Evolutionary conservation across 2,113 vertebrate species (phyloP), one percentile per base, ranked within the genome.

Genomic region (Maccullochella peelii): DNA sequence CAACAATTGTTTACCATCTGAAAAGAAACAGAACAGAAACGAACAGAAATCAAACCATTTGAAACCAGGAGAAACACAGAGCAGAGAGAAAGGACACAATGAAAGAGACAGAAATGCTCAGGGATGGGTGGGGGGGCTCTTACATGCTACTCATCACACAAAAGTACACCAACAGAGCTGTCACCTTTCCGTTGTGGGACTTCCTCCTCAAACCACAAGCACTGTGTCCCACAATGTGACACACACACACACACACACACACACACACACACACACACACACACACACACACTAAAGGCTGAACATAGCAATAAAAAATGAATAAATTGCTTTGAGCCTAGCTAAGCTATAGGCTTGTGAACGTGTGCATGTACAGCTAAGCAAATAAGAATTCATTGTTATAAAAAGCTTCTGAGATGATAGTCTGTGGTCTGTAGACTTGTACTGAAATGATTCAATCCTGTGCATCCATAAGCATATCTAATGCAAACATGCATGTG

Each of bases 121-220:
- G 16, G 12, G 15, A 7, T 7, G 27, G 14, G 25, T 20, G 30
- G 5, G 5, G 6, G 15, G 27, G n/a, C 14, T 10, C n/a, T 61
- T 18, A 27, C 58, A 65, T 33, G 50, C 58, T 47, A 10, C 8
- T 49, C 25, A 38, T 69, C 40, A 63, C 14, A 68, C 16, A 20
- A n/a, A 52, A 58, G 50, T 27, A 71, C 7, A 80, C 23, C 40
- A 68, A 58, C 3, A n/a, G 38, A 9, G 58, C 77, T 30, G 77
- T 86, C 74, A 88, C 61, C 55, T 79, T 88, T 81, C 70, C 33
- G 27, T 38, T 63, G 55, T 74, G 18, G n/a, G 65, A 5, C 66
- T 85, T 88, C 44, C 65, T 88, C 27, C 18, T 50, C 27, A 62
- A 59, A 54, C 59, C 30, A 52, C 55, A 71, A 62, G 38, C 49